Base-by-base conservation (phyloP, 1,140 invertebrate genomes). In the Tetragonula clypearis region DNA sequence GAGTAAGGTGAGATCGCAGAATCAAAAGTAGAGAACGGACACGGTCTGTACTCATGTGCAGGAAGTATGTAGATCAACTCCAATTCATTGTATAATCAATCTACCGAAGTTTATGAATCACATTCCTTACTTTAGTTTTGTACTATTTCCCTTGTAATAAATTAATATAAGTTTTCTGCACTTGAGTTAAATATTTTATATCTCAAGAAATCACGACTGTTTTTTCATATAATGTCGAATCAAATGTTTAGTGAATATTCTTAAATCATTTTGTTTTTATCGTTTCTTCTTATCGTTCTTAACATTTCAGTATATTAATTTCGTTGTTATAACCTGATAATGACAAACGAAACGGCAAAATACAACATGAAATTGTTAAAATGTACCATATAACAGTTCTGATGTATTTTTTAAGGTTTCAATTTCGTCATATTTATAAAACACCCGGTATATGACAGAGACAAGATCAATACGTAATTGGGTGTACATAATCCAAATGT, bases 11-110 rank as follows among this genome's bases (percentile, higher is more conserved):
- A 74, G 78, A 85, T 85, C 71, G 69, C 69, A 80, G 71, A 85
- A 81, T 85, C 69, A 81, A 66, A 71, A 85, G 62, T 80, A 80
- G 71, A 85, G 78, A 74, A 60, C 60, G 62, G 83, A 85, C 58
- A 85, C 71, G 83, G 77, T 81, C 9, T 68, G n/a, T 81, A 78
- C 78, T 66, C 58, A n/a, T 81, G 56, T 53, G n/a, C 78, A 85
- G 83, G 83, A 85, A 80, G 78, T 49, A 49, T 49, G 41, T 85
- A 62, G 71, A 85, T 80, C 83, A 73, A 58, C 78, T 81, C 49
- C 71, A 81, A 81, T 81, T 81, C 78, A 85, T 79, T 66, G 21
- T 23, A 85, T 81, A 74, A 68, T 74, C 30, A 81, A 85, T 85
- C 49, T 68, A 11, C 17, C 21, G 19, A 85, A 81, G 15, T 68